Evolutionary conservation across 2,113 vertebrate species (phyloP), one percentile per base, ranked within the genome.

Genomic region (Uria aalge): DNA sequence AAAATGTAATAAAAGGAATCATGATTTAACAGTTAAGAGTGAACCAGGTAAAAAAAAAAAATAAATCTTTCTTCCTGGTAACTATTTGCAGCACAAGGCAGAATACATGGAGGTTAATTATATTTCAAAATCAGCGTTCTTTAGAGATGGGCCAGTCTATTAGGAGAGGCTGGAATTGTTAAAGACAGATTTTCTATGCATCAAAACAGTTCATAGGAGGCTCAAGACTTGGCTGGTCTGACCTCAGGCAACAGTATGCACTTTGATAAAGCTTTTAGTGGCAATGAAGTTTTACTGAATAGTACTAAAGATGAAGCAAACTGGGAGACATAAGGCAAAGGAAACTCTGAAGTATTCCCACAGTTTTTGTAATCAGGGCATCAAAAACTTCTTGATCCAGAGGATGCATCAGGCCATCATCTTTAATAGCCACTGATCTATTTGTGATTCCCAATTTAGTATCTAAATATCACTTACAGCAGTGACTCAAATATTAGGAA

Each of bases 191-290:
- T 96, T 97, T 95, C 88, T 82, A n/a, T 93, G 90, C 92, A 88
- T 90, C 85, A 88, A 22, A 96, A 92, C 81, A 85, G 87, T 92
- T 95, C 84, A 89, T 68, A 45, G 43, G 80, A 96, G 87, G 69
- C 85, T 93, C 62, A 66, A 75, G 87, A 41, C 74, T 92, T 94
- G 77, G 71, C 84, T 95, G 81, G 20, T 90, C 77, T 96, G 96
- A 96, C 96, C 92, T 96, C 85, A 88, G 93, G 90, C 93, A 79
- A 66, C 26, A 40, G 53, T 73, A 16, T 90, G 67, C 85, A 69
- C 96, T 91, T 93, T 91, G 92, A 92, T 96, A 93, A 97, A 93
- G 81, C 53, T 95, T 96, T 96, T 88, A 95, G 85, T 83, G 29
- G 80, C 74, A 91, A 88, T 96, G 90, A 95, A 92, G 74, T 97